These are phyloP conservation scores for Sebastes oblongus DNA, from an alignment of 2,797 vertebrate genomes.

Conservation along the genomic window DNA sequence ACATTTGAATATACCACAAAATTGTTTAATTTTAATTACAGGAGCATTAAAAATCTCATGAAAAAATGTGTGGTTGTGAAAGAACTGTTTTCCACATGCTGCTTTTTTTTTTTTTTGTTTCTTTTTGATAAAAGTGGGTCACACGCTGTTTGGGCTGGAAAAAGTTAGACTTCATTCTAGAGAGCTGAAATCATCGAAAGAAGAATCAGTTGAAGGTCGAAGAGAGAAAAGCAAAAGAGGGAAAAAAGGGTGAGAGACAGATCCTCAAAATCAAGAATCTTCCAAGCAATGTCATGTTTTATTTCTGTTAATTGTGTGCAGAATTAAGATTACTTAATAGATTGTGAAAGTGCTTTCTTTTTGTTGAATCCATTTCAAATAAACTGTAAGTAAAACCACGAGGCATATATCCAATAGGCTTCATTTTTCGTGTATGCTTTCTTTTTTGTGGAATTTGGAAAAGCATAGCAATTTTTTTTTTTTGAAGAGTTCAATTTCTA, in stretches of 20 bases:
- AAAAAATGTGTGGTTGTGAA: conserved; percentile 41
- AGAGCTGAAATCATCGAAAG: conserved; percentile 78
- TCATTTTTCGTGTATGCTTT: neutral
- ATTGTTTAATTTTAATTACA: conserved; percentile 48
- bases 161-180: conserved; percentile 78
- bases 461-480: neutral
- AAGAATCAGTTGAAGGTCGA: conserved; percentile 46
- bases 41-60: conserved; percentile 40
- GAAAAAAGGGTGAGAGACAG: conserved; percentile 6
- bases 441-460: conserved; percentile 5
- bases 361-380: neutral
- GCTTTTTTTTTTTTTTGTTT: conserved; percentile 45
- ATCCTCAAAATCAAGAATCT: conserved; percentile 1
- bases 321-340: neutral
- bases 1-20: conserved; percentile 49
- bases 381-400: neutral
- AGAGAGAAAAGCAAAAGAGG: conserved; percentile 18
- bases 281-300: neutral
- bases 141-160: conserved; percentile 77
- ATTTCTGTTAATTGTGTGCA: conserved; percentile 1
- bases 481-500: neutral
- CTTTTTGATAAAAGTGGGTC: conserved; percentile 79
- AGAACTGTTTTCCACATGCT: conserved; percentile 73
- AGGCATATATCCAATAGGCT: neutral
- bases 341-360: neutral